Percentiles rank a stretch among this genome's conserved stretches.
These are phyloP conservation scores for Yponomeuta malinellus DNA, from an alignment of 2,888 invertebrate species.

Conservation along the genomic window DNA sequence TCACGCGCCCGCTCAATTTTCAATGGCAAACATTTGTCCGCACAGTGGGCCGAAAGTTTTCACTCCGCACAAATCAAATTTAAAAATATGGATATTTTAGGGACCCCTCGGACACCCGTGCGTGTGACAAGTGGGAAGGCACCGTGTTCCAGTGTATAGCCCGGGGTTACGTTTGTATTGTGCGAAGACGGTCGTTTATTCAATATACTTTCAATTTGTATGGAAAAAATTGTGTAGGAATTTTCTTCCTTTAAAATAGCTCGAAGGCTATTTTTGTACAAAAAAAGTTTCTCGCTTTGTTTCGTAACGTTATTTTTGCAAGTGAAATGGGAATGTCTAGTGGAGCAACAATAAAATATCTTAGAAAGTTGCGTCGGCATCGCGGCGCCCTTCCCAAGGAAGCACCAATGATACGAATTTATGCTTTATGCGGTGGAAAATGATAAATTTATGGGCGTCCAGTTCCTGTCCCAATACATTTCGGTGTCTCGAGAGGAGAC, in stretches of 20 bases:
- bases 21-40: conserved; percentile 73
- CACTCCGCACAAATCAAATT: conserved; percentile 63
- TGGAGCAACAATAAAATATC: conserved; percentile 8
- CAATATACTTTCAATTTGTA: conserved; percentile 34
- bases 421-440: conserved; percentile 75
- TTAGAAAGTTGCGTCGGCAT: conserved; percentile 10
- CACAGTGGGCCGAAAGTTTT: conserved; percentile 33
- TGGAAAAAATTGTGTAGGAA: not conserved
- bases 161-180: conserved; percentile 43
- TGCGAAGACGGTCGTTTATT: conserved; percentile 35
- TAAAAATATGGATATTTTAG: conserved; percentile 70
- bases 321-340: not conserved
- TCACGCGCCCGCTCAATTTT: conserved; percentile 64
- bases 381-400: conserved; percentile 42
- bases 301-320: not conserved
- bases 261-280: not conserved
- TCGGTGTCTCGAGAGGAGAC: conserved; percentile 40
- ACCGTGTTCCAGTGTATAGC: conserved; percentile 32
- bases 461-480: conserved; percentile 60
- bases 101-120: conserved; percentile 50
- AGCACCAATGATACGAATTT: conserved; percentile 71
- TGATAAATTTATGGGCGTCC: conserved; percentile 72
- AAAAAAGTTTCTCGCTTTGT: not conserved
- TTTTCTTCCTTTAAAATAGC: conserved; percentile 5
- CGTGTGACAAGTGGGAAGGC: conserved; percentile 53